Conservation (phyloP, 1,140 invertebrate genomes). For the Drosophila nasuta region DNA sequence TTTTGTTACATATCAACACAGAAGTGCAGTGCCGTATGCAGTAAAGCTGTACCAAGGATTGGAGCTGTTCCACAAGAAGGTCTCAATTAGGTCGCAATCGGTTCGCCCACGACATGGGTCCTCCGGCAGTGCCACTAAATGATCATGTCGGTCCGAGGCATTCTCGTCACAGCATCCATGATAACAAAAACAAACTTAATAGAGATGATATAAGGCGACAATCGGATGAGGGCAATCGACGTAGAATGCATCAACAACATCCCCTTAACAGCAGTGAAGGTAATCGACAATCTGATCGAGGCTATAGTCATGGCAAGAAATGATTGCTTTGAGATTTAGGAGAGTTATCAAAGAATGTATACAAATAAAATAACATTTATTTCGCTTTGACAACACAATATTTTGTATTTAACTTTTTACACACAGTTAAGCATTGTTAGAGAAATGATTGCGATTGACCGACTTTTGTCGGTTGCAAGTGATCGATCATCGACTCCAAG, state of each 20-base stretch:
- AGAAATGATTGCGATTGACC: conserved; percentile 1
- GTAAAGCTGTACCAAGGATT: conserved; percentile 87
- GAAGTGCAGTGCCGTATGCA: conserved; percentile 90
- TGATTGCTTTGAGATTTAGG: conserved; percentile 24
- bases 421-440: background rate
- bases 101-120: conserved; percentile 30
- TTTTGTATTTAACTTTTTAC: conserved; percentile 36
- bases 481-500: conserved; percentile 91
- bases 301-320: conserved; percentile 50
- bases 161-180: conserved; percentile 58
- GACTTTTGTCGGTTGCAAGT: conserved; percentile 84
- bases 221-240: conserved; percentile 62
- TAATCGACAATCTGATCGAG: conserved; percentile 65
- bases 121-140: background rate
- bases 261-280: conserved; percentile 54
- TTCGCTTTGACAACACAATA: conserved; percentile 19
- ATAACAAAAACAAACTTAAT: conserved; percentile 46
- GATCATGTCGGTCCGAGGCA: conserved; percentile 3
- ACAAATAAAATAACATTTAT: background rate
- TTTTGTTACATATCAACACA: conserved; percentile 91
- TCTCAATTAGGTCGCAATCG: conserved; percentile 62
- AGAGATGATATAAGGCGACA: conserved; percentile 50
- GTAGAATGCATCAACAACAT: conserved; percentile 36
- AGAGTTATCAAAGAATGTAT: background rate
- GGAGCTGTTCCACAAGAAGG: conserved; percentile 63